These are phyloP conservation scores for Cydia amplana DNA, from an alignment of 1,140 invertebrate species.

Conservation along the genomic window DNA sequence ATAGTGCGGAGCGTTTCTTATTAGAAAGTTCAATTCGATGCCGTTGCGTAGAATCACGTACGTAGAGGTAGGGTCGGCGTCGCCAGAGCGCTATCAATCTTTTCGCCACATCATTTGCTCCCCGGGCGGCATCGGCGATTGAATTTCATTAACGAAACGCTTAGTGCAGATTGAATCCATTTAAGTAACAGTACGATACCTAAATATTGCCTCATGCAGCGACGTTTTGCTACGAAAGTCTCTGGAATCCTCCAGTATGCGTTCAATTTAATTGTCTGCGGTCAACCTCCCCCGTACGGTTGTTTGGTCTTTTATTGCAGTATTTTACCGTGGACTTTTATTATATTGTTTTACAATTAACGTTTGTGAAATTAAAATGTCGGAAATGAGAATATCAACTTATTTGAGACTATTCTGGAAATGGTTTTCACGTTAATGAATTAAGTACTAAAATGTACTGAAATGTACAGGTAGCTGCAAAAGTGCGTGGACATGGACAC, in stretches of 20 bases:
- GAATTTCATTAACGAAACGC: slow-evolving; percentile 79
- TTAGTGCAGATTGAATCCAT: slow-evolving; percentile 78
- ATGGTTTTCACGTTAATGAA: not conserved
- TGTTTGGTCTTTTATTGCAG: slow-evolving; percentile 2
- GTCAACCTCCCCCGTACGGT: slow-evolving; percentile 8
- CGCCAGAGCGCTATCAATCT: slow-evolving; percentile 65
- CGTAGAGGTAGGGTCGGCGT: slow-evolving; percentile 38
- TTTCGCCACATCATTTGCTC: slow-evolving; percentile 77
- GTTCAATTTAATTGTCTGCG: slow-evolving; percentile 28
- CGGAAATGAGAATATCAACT: not conserved
- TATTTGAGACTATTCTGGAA: not conserved
- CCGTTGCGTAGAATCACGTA: slow-evolving; percentile 37
- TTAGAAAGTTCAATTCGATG: slow-evolving; percentile 32
- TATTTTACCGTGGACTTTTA: slow-evolving; percentile 5
- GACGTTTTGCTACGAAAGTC: not conserved
- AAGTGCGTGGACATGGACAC: too few species aligned
- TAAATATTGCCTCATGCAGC: slow-evolving; percentile 57
- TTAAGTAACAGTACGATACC: slow-evolving; percentile 69
- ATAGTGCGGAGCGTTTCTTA: slow-evolving; percentile 20
- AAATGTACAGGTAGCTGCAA: too few species aligned
- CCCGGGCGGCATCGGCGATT: slow-evolving; percentile 64
- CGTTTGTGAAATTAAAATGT: slow-evolving; percentile 5
- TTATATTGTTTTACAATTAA: slow-evolving; percentile 15
- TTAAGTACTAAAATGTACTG: too few species aligned
- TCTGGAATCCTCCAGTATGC: not conserved